These are phyloP conservation scores for Cyclura pinguis DNA, from an alignment of 2,797 vertebrate species.

Conservation along the genomic window DNA sequence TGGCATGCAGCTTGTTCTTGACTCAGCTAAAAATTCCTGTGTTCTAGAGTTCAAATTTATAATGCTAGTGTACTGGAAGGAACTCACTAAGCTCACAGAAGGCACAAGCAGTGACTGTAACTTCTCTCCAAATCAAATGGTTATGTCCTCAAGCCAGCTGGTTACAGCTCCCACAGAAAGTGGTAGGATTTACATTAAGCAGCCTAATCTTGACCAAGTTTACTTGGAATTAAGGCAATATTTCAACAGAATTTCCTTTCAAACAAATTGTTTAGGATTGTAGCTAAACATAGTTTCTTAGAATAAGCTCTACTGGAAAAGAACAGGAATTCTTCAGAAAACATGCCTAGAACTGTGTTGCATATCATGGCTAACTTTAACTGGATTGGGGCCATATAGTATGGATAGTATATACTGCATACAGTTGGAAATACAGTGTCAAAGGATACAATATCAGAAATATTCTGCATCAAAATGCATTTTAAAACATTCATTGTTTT, in stretches of 20 bases:
- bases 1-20: background rate
- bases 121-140: background rate
- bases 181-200: background rate
- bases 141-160: background rate
- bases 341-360: background rate
- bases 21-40: background rate
- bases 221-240: background rate
- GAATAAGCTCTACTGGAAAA: background rate
- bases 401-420: background rate
- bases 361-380: background rate
- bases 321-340: background rate
- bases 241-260: conserved; percentile 5
- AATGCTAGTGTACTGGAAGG: background rate
- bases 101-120: background rate
- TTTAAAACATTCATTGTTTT: background rate
- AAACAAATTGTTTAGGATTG: background rate
- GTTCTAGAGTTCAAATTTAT: background rate
- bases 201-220: background rate
- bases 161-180: background rate
- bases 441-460: background rate
- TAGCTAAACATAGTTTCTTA: background rate
- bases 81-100: background rate
- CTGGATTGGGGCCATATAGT: background rate
- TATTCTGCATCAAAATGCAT: background rate
- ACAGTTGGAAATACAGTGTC: background rate